phyloP scores from a whole-genome alignment of 2,888 invertebrate genomes.

The Rapana venosa region DNA sequence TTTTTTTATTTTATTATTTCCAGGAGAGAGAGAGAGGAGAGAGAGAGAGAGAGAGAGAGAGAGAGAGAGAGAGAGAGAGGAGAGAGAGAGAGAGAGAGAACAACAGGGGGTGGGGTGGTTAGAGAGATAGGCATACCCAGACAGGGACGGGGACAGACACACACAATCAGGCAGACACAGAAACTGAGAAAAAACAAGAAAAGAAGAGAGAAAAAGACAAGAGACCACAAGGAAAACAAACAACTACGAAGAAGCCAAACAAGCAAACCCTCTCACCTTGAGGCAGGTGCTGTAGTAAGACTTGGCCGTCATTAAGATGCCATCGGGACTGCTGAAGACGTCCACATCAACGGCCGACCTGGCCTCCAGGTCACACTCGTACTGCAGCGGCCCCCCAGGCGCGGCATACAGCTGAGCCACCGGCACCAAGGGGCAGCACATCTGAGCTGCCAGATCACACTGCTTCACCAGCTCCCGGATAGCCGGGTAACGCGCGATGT shows the following conservation, averaged over 20 bases:
- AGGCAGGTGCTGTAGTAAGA: constrained; percentile 62
- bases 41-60: neutral
- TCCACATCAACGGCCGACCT: constrained; percentile 64
- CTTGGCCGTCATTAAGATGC: constrained; percentile 68
- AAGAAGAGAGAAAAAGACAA: too few species aligned
- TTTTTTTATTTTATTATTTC: neutral
- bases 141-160: neutral
- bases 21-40: neutral
- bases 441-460: constrained; percentile 66
- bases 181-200: too few species aligned
- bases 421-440: constrained; percentile 68
- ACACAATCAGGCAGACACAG: too few species aligned
- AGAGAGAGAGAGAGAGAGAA: neutral
- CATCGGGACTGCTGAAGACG: constrained; percentile 66
- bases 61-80: neutral
- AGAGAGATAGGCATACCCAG: neutral
- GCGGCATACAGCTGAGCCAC: constrained; percentile 70
- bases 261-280: constrained; percentile 35
- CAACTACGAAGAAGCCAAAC: too few species aligned
- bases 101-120: neutral
- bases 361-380: constrained; percentile 66
- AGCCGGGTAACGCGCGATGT: constrained; percentile 81
- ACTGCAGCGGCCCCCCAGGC: constrained; percentile 73
- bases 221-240: too few species aligned
- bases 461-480: constrained; percentile 66